phyloP scores from a whole-genome alignment of 2,797 vertebrate genomes.

The Lithobates sylvaticus region DNA sequence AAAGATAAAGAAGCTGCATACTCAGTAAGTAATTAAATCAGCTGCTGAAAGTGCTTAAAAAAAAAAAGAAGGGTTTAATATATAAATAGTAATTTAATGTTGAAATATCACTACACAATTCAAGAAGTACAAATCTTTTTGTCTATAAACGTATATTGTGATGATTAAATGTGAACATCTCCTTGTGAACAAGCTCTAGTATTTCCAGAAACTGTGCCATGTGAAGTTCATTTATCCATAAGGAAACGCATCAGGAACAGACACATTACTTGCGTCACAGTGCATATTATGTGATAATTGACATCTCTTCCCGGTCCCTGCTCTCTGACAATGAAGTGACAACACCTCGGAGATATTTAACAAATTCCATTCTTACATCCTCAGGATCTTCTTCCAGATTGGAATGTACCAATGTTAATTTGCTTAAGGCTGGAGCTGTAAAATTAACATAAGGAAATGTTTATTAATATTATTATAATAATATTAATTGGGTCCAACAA shows the following conservation, averaged over 20 bases:
- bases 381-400: conserved; percentile 95
- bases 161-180: neutral
- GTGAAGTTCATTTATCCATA: neutral
- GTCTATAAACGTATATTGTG: neutral
- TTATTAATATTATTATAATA: too few relatives aligned
- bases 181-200: neutral
- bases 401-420: conserved; percentile 86
- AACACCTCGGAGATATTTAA: conserved; percentile 86
- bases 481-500: too few relatives aligned
- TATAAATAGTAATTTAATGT: neutral
- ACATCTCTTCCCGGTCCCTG: conserved; percentile 93
- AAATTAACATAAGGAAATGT: conserved; percentile 43
- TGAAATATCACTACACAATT: neutral
- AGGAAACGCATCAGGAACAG: conserved; percentile 14
- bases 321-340: conserved; percentile 87
- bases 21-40: too few relatives aligned
- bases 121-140: neutral
- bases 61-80: too few relatives aligned
- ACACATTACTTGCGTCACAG: neutral
- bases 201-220: neutral
- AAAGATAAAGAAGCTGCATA: too few relatives aligned
- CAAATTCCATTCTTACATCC: conserved; percentile 86
- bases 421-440: conserved; percentile 85
- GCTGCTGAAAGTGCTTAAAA: too few relatives aligned
- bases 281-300: conserved; percentile 84